Percentiles rank a stretch among this genome's conserved stretches.
phyloP scores from a whole-genome alignment of 2,888 invertebrate genomes.

The Callyntrura sp. region DNA sequence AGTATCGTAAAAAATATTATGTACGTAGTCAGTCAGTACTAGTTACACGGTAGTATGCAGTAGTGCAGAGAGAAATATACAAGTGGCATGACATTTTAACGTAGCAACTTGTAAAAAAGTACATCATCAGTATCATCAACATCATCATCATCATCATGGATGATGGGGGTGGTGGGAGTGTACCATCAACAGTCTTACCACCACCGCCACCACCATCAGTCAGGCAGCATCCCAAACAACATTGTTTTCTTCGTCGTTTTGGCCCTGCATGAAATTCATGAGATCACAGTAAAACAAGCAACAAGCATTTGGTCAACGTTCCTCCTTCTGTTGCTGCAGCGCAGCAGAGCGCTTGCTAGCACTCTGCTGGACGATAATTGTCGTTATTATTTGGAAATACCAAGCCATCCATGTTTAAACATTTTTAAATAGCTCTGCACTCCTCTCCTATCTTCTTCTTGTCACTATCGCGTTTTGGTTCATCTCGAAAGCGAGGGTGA shows the following conservation, averaged over 20 bases:
- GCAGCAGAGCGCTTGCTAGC: not conserved
- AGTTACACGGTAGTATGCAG: not conserved
- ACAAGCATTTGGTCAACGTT: not conserved
- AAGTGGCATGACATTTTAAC: slow-evolving; percentile 49
- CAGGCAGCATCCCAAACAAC: not conserved
- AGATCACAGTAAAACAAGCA: slow-evolving; percentile 3
- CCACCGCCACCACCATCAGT: slow-evolving; percentile 17
- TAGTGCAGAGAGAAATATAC: not conserved
- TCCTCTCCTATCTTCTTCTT: not conserved
- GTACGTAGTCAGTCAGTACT: too few species aligned
- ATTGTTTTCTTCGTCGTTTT: slow-evolving; percentile 25
- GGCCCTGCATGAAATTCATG: slow-evolving; percentile 7
- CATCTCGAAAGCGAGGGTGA: not conserved
- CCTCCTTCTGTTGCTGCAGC: not conserved
- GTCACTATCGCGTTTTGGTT: not conserved
- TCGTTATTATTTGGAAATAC: slow-evolving; percentile 41
- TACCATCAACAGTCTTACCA: slow-evolving; percentile 17
- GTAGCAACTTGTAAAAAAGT: slow-evolving; percentile 46
- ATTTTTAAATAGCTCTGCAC: not conserved
- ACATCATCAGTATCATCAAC: not conserved
- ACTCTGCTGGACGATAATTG: slow-evolving; percentile 4
- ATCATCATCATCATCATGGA: not conserved
- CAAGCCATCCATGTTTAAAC: slow-evolving; percentile 39
- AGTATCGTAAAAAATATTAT: slow-evolving; percentile 4
- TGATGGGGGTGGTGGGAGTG: slow-evolving; percentile 53